Evolutionary conservation across 2,797 vertebrate genomes (phyloP).

Genomic region (Uromys caudimaculatus): DNA sequence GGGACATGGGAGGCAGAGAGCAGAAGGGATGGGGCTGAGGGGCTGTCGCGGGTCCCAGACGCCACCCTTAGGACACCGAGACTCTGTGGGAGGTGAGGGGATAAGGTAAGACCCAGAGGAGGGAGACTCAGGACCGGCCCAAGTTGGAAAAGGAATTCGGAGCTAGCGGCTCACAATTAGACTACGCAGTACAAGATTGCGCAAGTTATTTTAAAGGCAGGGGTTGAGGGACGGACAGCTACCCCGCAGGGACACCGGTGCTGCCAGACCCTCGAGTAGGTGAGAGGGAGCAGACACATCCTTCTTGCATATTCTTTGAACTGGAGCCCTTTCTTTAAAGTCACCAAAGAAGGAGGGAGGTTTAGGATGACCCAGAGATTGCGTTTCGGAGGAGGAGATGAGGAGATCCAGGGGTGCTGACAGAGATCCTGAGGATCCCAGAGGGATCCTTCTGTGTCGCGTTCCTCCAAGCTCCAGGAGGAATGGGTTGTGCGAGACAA

Average conservation of each 20-base stretch:
- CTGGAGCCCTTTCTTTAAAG: neutral
- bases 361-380: neutral
- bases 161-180: slow-evolving; percentile 13
- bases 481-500: neutral
- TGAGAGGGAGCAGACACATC: neutral
- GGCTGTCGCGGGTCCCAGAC: neutral
- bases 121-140: neutral
- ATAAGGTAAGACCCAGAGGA: slow-evolving; percentile 57
- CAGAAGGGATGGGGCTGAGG: neutral
- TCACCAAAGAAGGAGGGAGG: neutral
- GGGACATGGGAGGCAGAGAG: neutral
- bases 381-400: neutral
- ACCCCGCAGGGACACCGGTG: neutral
- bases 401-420: neutral
- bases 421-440: neutral
- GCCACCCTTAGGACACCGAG: neutral
- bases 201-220: slow-evolving; percentile 37
- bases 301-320: neutral
- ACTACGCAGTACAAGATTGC: slow-evolving; percentile 22
- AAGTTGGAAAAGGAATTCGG: neutral
- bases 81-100: slow-evolving; percentile 8
- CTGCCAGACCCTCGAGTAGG: neutral
- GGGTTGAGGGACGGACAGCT: neutral
- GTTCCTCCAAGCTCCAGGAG: neutral
- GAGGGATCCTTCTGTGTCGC: neutral